Evolutionary conservation across 2,797 vertebrate genomes (phyloP), one percentile per base, ranked within the genome.

Genomic region (Monodelphis domestica): DNA sequence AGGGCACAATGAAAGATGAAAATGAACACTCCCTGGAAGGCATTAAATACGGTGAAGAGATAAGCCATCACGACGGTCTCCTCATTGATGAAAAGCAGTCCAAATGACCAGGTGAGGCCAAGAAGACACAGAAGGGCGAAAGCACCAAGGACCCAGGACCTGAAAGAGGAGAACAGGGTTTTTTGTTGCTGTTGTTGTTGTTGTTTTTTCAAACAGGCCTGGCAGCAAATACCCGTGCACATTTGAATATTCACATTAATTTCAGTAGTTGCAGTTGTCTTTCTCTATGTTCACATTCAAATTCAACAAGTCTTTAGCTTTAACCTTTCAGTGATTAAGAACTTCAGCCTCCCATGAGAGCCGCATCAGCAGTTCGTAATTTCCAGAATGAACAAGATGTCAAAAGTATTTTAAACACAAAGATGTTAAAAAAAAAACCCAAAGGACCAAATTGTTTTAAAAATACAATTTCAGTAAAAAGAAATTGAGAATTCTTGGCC

Each of bases 21-120:
- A 98, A 99, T 99, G 98, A 99, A 99, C 99, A 99, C 99, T 98
- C 99, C 99, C 98, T 99, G 99, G 98, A 99, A 99, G 97, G 99
- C 98, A 98, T 99, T 99, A 98, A 99, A 99, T 98, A 99, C 99
- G 97, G 99, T 99, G 98, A 99, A 99, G 97, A 99, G 99, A 97
- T 99, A 99, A 0, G 99, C 99, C 99, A 99, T 99, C 98, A 99
- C 99, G 84, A 99, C 97, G 0, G 99, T 99, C 95, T 99, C 99
- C 97, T 99, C 99, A 3, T 99, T 99, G 98, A 99, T 99, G 97
- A 99, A 99, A 97, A 99, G 99, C 98, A 99, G 98, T 17, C 99
- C 99, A 91, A 99, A 99, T 93, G 99, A 99, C 99, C 99, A 99
- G 7, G 99, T 99, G 95, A 99, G 99, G 92, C 99, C 99, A 98